phyloP scores from a whole-genome alignment of 2,888 invertebrate species.

The Tanypteryx hageni region DNA sequence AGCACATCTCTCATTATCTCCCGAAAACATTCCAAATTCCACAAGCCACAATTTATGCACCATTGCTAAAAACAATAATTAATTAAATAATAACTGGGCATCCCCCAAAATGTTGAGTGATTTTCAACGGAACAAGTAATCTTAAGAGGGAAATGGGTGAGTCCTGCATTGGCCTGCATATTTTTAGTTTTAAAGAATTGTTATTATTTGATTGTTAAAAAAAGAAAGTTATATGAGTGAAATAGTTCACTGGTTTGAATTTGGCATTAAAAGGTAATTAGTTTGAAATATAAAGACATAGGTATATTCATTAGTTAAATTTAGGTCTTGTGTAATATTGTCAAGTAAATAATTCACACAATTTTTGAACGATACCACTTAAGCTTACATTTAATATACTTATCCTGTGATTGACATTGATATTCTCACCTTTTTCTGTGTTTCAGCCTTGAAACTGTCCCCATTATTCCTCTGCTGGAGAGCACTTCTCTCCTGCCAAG shows the following conservation, averaged over 20 bases:
- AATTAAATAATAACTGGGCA: too few species aligned
- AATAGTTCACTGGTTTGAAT: too few species aligned
- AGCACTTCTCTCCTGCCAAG: slow-evolving; percentile 63
- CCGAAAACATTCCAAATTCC: too few species aligned
- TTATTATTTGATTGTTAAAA: neutral
- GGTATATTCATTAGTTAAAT: too few species aligned
- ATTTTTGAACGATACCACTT: slow-evolving; percentile 8
- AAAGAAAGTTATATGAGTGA: neutral
- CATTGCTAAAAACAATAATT: too few species aligned
- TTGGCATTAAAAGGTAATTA: too few species aligned
- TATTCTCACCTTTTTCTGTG: slow-evolving; percentile 59
- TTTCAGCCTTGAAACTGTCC: slow-evolving; percentile 63
- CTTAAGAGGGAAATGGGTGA: slow-evolving; percentile 43
- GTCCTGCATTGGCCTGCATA: slow-evolving; percentile 64
- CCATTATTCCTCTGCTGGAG: slow-evolving; percentile 62
- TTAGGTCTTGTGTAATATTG: too few species aligned
- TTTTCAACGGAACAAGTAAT: neutral
- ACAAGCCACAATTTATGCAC: too few species aligned
- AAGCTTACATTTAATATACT: neutral
- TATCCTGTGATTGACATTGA: slow-evolving; percentile 46
- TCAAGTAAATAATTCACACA: neutral
- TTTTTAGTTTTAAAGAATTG: neutral
- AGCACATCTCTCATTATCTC: too few species aligned
- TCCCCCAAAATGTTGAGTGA: neutral
- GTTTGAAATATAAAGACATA: too few species aligned